Base-by-base conservation (phyloP, 2,888 invertebrate genomes). In the Microctonus brassicae region DNA sequence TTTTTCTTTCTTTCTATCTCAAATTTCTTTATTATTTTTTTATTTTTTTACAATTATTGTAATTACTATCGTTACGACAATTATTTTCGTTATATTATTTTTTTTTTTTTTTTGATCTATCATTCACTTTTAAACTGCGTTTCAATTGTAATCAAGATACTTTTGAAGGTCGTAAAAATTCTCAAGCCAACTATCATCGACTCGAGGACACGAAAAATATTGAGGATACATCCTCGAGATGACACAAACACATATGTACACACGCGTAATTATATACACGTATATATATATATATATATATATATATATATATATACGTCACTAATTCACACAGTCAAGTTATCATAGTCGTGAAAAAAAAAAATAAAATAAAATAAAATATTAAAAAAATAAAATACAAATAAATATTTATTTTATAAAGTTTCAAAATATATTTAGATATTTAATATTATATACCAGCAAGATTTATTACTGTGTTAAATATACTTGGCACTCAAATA, bases 161-260 rank as follows among this genome's bases (percentile, higher is more conserved):
- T 67, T 47, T 7, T 55, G 55, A 66, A 71, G 71, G 71, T 53
- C 62, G 55, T 67, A 62, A 39, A 29, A 55, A 71, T 67, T 67
- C 71, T 66, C 71, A 67, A 66, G 71, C 71, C 71, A 71, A 71
- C 71, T 71, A 47, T 66, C 71, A 71, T 71, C 61, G 62, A 47
- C 66, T 71, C 71, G 71, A 71, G 71, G 71, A 71, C 71, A 71
- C 47, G 39, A 53, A 55, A 36, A 66, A 70, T 42, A 58, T 26
- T 34, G 60, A 65, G 66, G 62, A 62, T 57, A 42, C 64, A 70
- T 70, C 70, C 64, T 69, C 70, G 36, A 34, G 29, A 60, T 22
- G 52, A 26, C 42, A 26, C 47, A 22, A 34, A 58, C 68, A 47
- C 58, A 58, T 5, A 26, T 9, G 34, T 2, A 58, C 33, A 39